These are phyloP conservation scores for Sebastes variabilis DNA, from an alignment of 2,797 vertebrate genomes.

Conservation along the genomic window DNA sequence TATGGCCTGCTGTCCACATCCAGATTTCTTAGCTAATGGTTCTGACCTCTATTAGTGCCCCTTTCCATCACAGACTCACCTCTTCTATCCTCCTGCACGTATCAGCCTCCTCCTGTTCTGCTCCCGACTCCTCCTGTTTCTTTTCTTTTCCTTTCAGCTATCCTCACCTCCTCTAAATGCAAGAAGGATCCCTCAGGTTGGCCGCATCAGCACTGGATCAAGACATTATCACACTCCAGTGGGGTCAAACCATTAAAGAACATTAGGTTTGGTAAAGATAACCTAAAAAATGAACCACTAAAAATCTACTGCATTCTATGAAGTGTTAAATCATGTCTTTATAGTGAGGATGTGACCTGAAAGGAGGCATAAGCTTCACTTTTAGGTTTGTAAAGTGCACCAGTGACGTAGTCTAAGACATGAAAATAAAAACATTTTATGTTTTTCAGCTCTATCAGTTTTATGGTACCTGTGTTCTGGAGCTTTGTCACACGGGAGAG, in stretches of 20 bases:
- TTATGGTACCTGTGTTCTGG: not conserved
- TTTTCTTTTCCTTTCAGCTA: conserved; percentile 17
- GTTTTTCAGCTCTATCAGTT: too few species aligned
- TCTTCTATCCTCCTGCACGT: conserved; percentile 20
- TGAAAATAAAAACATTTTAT: not conserved
- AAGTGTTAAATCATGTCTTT: not conserved
- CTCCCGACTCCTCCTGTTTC: not conserved
- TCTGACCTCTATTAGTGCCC: conserved; percentile 82
- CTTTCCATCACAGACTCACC: conserved; percentile 49
- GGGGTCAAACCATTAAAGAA: not conserved
- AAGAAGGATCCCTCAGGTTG: not conserved
- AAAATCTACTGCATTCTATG: not conserved
- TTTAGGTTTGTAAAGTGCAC: too few species aligned
- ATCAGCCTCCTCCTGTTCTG: not conserved
- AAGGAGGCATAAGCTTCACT: not conserved
- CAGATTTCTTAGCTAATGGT: conserved; percentile 74
- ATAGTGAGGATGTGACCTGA: not conserved
- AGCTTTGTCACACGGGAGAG: not conserved
- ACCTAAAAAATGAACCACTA: not conserved
- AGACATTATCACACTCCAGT: not conserved
- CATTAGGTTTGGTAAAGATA: not conserved
- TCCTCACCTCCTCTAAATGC: not conserved
- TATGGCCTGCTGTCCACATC: conserved; percentile 61
- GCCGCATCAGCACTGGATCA: not conserved
- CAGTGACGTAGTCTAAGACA: not conserved